These are phyloP conservation scores for Elaeidobius kamerunicus DNA, from an alignment of 2,888 invertebrate genomes.

Conservation along the genomic window DNA sequence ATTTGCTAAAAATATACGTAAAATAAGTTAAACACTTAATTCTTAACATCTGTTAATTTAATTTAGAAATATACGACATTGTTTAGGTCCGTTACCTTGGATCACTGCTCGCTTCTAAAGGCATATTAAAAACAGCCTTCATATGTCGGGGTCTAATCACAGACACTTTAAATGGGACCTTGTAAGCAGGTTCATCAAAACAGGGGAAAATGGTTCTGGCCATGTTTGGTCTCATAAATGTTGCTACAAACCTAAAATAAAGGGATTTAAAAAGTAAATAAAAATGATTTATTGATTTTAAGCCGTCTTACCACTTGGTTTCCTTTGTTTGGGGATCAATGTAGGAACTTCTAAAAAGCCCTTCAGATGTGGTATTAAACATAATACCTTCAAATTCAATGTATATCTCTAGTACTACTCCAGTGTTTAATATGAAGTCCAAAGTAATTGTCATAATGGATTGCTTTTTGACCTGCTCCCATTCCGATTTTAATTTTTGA, in stretches of 20 bases:
- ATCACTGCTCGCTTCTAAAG: slow-evolving; percentile 53
- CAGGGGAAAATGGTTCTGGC: slow-evolving; percentile 78
- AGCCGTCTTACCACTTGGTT: slow-evolving; percentile 43
- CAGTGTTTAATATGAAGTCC: slow-evolving; percentile 56
- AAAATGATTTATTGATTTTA: background rate
- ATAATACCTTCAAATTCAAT: slow-evolving; percentile 63
- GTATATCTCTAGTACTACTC: slow-evolving; percentile 59
- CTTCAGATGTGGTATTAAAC: slow-evolving; percentile 61
- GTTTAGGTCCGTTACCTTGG: slow-evolving; percentile 54
- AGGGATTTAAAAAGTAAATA: background rate
- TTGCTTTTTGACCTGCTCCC: slow-evolving; percentile 57
- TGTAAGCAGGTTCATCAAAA: slow-evolving; percentile 75
- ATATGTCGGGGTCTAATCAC: slow-evolving; percentile 59
- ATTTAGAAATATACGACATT: no score
- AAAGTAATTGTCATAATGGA: slow-evolving; percentile 60
- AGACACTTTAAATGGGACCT: slow-evolving; percentile 65
- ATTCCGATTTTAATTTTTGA: slow-evolving; percentile 15
- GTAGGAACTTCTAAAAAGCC: slow-evolving; percentile 68
- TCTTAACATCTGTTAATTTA: no score
- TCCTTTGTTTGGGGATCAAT: slow-evolving; percentile 46
- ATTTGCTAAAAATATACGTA: slow-evolving; percentile 50
- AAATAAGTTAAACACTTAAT: no score
- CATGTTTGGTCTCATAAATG: slow-evolving; percentile 68
- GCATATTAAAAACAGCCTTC: slow-evolving; percentile 64
- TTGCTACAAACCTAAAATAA: slow-evolving; percentile 55